Conservation (phyloP, 1,140 invertebrate species). For the Apis laboriosa region DNA sequence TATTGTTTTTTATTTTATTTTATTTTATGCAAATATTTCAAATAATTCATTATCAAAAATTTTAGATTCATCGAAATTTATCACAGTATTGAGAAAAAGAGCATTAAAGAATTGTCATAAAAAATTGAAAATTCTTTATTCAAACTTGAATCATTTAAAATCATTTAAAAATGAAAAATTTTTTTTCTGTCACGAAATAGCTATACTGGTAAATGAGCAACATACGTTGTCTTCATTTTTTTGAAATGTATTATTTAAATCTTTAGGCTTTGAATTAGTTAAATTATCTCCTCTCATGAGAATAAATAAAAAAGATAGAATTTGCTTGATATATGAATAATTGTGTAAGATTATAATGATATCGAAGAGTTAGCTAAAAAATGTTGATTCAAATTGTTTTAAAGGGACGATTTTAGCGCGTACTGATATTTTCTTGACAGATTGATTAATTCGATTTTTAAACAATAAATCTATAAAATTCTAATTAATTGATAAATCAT, state of each 20-base stretch:
- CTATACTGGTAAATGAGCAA: background rate
- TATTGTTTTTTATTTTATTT: no score
- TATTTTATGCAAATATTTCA: no score
- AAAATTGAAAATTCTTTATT: background rate
- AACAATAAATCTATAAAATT: background rate
- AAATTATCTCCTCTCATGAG: no score
- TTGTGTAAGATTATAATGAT: background rate
- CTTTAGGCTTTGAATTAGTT: background rate
- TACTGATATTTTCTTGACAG: background rate
- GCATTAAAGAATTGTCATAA: no score
- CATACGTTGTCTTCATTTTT: background rate
- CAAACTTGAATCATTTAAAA: background rate
- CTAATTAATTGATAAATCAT: no score
- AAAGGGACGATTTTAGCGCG: background rate
- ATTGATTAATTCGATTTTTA: conserved; percentile 3
- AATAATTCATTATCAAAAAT: no score
- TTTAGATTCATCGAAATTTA: no score
- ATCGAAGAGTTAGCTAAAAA: background rate
- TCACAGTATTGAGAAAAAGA: no score
- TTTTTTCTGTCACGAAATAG: background rate
- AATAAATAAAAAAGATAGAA: background rate
- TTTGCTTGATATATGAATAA: background rate
- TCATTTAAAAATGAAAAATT: background rate
- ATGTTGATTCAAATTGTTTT: background rate
- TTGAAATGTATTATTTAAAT: background rate